Conservation (phyloP, 2,888 invertebrate species). For the Xiphydria camelus region DNA sequence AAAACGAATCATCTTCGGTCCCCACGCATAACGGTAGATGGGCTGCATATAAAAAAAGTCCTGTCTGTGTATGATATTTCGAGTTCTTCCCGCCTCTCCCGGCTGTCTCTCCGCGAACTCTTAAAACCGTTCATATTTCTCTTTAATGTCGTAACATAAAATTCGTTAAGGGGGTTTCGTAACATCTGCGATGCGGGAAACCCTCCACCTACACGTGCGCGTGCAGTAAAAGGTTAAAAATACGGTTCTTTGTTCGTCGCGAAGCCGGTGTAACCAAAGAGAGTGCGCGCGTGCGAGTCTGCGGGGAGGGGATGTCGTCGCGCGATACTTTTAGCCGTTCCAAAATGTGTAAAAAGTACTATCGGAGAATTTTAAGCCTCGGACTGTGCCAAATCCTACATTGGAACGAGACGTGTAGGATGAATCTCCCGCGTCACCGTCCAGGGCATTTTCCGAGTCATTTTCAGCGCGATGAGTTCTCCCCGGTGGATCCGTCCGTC, state of each 20-base stretch:
- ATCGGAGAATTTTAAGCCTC: slow-evolving; percentile 2
- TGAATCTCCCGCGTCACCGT: too few relatives aligned
- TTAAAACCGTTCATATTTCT: slow-evolving; percentile 30
- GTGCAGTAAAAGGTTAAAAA: slow-evolving; percentile 35
- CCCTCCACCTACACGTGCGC: slow-evolving; percentile 9
- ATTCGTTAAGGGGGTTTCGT: slow-evolving; percentile 27
- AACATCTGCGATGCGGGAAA: slow-evolving; percentile 14
- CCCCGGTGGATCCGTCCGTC: too few relatives aligned
- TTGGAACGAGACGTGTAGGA: slow-evolving; percentile 11
- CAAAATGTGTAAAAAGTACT: not conserved
- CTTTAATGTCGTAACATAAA: slow-evolving; percentile 27
- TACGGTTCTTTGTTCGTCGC: slow-evolving; percentile 35
- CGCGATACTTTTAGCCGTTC: not conserved
- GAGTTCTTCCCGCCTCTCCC: too few relatives aligned
- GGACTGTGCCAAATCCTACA: slow-evolving; percentile 13
- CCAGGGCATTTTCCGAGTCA: too few relatives aligned
- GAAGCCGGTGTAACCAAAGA: slow-evolving; percentile 4
- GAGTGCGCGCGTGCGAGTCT: slow-evolving; percentile 11
- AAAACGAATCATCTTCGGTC: too few relatives aligned
- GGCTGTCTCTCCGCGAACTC: slow-evolving; percentile 12
- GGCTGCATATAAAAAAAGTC: too few relatives aligned
- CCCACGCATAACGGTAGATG: too few relatives aligned
- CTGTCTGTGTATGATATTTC: too few relatives aligned
- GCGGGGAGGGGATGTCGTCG: not conserved
- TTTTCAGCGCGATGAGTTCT: too few relatives aligned